Evolutionary conservation across 2,797 vertebrate genomes (phyloP).

Genomic region (Phyllotis vaccarum): DNA sequence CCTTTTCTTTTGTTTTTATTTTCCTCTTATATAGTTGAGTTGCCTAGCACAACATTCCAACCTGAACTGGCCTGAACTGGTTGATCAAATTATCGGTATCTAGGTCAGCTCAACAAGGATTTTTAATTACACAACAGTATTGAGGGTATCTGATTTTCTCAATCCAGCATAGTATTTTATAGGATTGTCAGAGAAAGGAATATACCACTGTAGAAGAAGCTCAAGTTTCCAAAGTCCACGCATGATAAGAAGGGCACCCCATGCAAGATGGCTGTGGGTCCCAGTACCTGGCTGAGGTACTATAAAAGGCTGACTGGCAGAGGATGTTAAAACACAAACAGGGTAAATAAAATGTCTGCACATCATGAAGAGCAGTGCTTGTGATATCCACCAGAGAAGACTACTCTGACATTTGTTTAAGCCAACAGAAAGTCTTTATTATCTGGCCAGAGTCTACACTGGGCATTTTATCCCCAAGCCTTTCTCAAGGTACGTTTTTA

Average conservation of each 20-base stretch:
- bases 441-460: neutral
- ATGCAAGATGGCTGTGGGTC: neutral
- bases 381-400: neutral
- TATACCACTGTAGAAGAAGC: neutral
- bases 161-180: neutral
- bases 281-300: neutral
- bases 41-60: neutral
- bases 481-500: neutral
- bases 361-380: neutral
- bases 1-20: neutral
- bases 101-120: neutral
- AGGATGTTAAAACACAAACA: neutral
- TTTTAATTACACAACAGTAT: neutral
- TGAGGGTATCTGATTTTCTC: neutral
- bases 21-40: neutral
- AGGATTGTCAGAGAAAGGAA: neutral
- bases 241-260: neutral
- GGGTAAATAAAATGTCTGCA: neutral
- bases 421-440: neutral
- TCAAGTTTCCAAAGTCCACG: neutral
- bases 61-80: neutral
- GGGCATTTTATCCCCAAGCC: neutral
- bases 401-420: neutral
- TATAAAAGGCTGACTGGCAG: neutral
- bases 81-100: neutral